Evolutionary conservation across 1,140 invertebrate genomes (phyloP).

Genomic region (Sinella curviseta): DNA sequence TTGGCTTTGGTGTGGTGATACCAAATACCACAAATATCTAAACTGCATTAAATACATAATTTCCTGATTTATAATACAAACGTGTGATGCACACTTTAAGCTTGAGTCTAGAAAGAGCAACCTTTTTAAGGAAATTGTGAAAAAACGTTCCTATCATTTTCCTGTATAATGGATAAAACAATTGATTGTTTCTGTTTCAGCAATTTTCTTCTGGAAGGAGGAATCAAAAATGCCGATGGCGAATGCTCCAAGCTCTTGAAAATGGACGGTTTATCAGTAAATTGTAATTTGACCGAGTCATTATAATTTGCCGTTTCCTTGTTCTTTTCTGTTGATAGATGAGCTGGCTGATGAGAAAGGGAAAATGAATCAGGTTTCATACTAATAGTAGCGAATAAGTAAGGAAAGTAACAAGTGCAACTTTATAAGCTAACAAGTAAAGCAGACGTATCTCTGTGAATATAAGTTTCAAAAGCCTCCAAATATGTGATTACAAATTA

Average conservation of each 20-base stretch:
- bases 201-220: not conserved
- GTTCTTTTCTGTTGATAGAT: not conserved
- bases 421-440: too few species aligned
- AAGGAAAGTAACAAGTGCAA: too few species aligned
- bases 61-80: not conserved
- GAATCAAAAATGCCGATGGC: constrained; percentile 1
- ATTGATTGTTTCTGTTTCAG: not conserved
- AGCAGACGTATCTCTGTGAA: too few species aligned
- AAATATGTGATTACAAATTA: too few species aligned
- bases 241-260: not conserved
- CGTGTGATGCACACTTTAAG: not conserved
- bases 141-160: not conserved
- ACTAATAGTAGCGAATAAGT: too few species aligned
- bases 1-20: not conserved
- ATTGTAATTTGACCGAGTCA: not conserved
- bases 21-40: too few species aligned
- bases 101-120: not conserved
- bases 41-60: too few species aligned
- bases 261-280: not conserved
- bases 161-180: not conserved
- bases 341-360: not conserved
- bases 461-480: too few species aligned
- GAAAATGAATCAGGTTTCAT: not conserved
- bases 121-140: not conserved
- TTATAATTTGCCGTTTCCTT: not conserved